Evolutionary conservation across 2,113 vertebrate species (phyloP).

Genomic region (Xiphias gladius): DNA sequence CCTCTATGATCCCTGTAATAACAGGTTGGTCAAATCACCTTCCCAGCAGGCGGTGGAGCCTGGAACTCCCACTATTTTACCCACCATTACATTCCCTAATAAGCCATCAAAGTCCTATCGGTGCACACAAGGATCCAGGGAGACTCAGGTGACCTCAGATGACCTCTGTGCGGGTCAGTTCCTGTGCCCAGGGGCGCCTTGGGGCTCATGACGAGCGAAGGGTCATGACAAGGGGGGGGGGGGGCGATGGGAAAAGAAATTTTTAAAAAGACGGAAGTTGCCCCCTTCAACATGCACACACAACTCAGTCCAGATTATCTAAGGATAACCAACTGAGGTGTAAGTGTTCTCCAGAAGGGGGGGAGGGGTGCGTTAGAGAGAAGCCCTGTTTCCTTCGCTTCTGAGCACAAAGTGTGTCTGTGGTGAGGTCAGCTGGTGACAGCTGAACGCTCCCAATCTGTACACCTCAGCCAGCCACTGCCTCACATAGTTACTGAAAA

Average conservation of each 20-base stretch:
- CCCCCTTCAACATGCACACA: conserved; percentile 47
- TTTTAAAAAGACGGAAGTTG: conserved; percentile 52
- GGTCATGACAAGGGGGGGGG: conserved; percentile 54
- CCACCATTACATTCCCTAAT: conserved; percentile 73
- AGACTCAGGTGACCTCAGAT: conserved; percentile 64
- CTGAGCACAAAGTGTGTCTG: conserved; percentile 80
- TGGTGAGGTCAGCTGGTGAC: conserved; percentile 82
- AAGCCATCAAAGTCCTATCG: conserved; percentile 75
- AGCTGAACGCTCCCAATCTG: conserved; percentile 79
- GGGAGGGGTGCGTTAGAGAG: conserved; percentile 62
- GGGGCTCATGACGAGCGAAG: conserved; percentile 65
- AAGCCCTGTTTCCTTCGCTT: conserved; percentile 69
- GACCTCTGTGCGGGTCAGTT: conserved; percentile 77
- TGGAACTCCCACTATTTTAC: conserved; percentile 62
- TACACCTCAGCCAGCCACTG: conserved; percentile 76
- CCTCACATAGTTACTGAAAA: conserved; percentile 75
- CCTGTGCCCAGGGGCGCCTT: conserved; percentile 69
- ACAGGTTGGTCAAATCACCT: conserved; percentile 53
- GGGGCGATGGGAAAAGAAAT: conserved; percentile 43
- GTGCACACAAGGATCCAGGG: conserved; percentile 63
- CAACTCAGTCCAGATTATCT: conserved; percentile 66
- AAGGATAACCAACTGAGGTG: conserved; percentile 79
- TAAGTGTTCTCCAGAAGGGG: conserved; percentile 67
- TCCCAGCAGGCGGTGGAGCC: conserved; percentile 58
- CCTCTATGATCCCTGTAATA: conserved; percentile 37